phyloP scores from a whole-genome alignment of 2,888 invertebrate genomes.

The Capitulum mitella region DNA sequence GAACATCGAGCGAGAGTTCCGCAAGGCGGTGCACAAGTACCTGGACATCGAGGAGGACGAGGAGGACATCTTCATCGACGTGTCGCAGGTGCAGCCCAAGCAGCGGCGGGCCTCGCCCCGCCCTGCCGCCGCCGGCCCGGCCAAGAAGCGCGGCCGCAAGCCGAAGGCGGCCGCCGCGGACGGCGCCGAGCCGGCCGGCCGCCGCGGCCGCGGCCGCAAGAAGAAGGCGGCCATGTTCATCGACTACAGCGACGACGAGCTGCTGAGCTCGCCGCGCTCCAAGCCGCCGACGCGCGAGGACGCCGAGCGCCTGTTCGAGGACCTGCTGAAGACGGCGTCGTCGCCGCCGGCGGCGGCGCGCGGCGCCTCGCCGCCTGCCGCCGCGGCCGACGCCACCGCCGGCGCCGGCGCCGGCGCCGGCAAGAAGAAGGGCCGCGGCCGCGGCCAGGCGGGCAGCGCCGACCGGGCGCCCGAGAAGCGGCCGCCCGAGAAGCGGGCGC shows the following conservation, averaged over 20 bases:
- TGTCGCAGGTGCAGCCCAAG: slow-evolving; percentile 30
- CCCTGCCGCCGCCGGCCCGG: not conserved
- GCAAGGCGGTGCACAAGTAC: slow-evolving; percentile 71
- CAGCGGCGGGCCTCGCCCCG: not conserved
- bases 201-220: not conserved
- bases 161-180: not conserved
- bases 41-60: slow-evolving; percentile 74
- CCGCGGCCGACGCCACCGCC: not conserved
- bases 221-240: not conserved
- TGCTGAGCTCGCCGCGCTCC: slow-evolving; percentile 3
- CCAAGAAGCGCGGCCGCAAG: not conserved
- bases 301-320: slow-evolving; percentile 4
- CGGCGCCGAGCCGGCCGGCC: not conserved
- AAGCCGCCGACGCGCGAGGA: not conserved
- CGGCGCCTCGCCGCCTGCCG: not conserved
- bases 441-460: not conserved
- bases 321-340: slow-evolving; percentile 1
- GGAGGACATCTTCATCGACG: slow-evolving; percentile 45
- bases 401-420: not conserved
- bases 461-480: not conserved
- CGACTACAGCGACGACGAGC: slow-evolving; percentile 25
- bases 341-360: not conserved
- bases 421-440: not conserved
- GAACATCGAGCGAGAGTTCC: slow-evolving; percentile 71
- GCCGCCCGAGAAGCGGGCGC: not conserved